A percentile compares a stretch with the other conserved stretches of the same genome.
These are phyloP conservation scores for Harpegnathos saltator DNA, from an alignment of 1,140 invertebrate species.

Conservation along the genomic window DNA sequence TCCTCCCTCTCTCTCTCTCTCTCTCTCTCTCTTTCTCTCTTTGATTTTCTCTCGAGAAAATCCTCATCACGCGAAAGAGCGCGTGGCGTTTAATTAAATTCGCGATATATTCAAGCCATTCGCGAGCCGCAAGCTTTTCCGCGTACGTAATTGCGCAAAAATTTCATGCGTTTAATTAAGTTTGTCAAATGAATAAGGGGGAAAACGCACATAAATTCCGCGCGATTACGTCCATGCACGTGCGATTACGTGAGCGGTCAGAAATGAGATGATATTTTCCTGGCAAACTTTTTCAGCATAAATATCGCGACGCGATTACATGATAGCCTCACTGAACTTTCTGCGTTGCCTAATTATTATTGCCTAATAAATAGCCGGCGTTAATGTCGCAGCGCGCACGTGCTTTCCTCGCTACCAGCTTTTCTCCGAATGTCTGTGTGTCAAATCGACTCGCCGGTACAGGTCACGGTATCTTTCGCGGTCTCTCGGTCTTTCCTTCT, in stretches of 20 bases:
- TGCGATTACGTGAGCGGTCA: not conserved
- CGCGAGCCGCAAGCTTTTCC: not conserved
- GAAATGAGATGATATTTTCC: conserved; percentile 12
- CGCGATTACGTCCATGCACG: not conserved
- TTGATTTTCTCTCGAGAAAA: too few species aligned
- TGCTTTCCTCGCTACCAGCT: not conserved
- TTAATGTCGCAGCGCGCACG: not conserved
- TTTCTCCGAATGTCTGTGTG: not conserved
- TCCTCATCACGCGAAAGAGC: too few species aligned
- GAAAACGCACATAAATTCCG: not conserved
- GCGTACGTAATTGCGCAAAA: not conserved
- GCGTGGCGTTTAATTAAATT: not conserved
- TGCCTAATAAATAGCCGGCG: not conserved
- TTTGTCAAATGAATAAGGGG: not conserved
- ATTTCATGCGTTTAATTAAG: not conserved
- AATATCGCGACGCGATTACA: not conserved
- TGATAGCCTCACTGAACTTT: conserved; percentile 3
- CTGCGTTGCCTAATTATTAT: conserved; percentile 2
- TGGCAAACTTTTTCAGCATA: not conserved
- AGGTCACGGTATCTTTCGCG: not conserved
- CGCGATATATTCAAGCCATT: not conserved
- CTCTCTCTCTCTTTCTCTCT: too few species aligned
- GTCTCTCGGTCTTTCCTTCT: not conserved
- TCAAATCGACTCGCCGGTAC: too few species aligned
- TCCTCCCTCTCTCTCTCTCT: too few species aligned